Evolutionary conservation across 1,140 invertebrate genomes (phyloP).

Genomic region (Acromyrmex heyeri): DNA sequence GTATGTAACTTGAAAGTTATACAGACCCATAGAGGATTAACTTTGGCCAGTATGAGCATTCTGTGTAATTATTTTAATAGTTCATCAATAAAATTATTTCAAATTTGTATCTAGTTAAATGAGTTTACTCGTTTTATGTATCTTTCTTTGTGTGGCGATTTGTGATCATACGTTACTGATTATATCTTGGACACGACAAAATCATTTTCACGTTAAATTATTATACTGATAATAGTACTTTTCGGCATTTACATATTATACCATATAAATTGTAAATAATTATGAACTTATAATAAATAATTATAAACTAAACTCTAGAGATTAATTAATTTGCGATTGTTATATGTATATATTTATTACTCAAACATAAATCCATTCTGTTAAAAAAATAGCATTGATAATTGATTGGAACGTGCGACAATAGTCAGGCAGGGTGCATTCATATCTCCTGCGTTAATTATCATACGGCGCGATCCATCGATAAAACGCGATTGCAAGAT

Average conservation of each 20-base stretch:
- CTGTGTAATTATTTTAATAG: no score
- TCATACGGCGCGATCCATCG: constrained; percentile 8
- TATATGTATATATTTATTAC: not conserved
- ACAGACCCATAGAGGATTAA: no score
- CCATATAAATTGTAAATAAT: not conserved
- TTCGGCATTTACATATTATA: not conserved
- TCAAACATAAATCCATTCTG: not conserved
- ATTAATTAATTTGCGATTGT: not conserved
- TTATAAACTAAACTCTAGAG: not conserved
- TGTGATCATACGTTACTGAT: not conserved
- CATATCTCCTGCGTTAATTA: constrained; percentile 45
- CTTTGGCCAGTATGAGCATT: no score
- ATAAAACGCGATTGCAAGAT: constrained; percentile 52
- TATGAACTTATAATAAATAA: constrained; percentile 2
- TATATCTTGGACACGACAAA: not conserved
- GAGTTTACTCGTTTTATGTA: not conserved
- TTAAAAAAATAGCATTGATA: constrained; percentile 20
- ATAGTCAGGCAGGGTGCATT: not conserved
- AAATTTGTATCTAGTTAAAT: no score
- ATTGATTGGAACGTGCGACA: constrained; percentile 25
- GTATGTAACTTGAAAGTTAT: no score
- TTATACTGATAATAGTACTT: not conserved
- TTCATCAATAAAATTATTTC: no score
- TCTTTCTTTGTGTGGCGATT: not conserved
- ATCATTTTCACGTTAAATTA: not conserved